These are phyloP conservation scores for Drosophila helvetica DNA, from an alignment of 2,888 invertebrate species.

Conservation along the genomic window DNA sequence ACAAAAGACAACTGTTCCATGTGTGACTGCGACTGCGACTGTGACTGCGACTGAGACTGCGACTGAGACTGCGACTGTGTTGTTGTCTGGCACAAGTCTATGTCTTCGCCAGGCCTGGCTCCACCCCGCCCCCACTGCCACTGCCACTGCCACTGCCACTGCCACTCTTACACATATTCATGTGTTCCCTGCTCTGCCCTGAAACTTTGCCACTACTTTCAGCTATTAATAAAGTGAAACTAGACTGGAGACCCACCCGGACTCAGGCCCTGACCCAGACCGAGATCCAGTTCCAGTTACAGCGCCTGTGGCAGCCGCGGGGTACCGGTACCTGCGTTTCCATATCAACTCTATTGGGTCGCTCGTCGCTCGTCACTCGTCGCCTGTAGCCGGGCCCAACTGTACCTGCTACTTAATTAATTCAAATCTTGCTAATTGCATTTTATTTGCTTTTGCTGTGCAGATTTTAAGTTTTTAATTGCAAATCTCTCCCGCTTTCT, in stretches of 20 bases:
- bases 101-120: conserved; percentile 55
- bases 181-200: conserved; percentile 12
- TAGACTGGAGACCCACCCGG: conserved; percentile 5
- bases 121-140: neutral
- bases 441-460: conserved; percentile 82
- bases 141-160: neutral
- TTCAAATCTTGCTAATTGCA: conserved; percentile 84
- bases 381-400: conserved; percentile 24
- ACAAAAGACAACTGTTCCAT: conserved; percentile 68
- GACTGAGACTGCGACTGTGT: conserved; percentile 28
- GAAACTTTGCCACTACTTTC: conserved; percentile 31
- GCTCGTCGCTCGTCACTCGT: conserved; percentile 6
- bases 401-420: conserved; percentile 81
- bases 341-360: conserved; percentile 17
- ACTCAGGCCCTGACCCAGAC: neutral
- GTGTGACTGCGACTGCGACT: conserved; percentile 10
- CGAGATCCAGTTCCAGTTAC: too few species aligned
- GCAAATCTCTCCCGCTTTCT: conserved; percentile 24
- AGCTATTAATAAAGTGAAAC: conserved; percentile 29
- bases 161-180: conserved; percentile 3
- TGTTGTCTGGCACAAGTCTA: conserved; percentile 64
- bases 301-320: neutral
- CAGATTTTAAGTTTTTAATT: conserved; percentile 77
- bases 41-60: conserved; percentile 27
- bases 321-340: conserved; percentile 14